phyloP scores from a whole-genome alignment of 2,797 vertebrate genomes.

The Enteromius anoplus region DNA sequence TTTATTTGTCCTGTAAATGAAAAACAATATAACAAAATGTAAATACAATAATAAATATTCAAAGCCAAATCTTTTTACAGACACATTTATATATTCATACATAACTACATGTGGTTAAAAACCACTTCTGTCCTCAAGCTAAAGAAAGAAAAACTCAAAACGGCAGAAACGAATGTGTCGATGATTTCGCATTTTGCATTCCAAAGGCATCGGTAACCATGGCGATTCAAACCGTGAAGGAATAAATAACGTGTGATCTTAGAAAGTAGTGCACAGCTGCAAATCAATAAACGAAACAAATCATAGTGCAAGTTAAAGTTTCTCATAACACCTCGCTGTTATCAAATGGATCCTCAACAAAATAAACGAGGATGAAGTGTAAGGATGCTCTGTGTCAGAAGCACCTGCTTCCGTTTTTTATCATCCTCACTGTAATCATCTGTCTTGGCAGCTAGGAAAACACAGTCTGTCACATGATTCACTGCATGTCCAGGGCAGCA shows the following conservation, averaged over 20 bases:
- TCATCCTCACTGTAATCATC: conserved; percentile 34
- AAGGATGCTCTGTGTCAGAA: conserved; percentile 71
- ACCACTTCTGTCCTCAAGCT: conserved; percentile 85
- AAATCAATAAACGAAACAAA: conserved; percentile 82
- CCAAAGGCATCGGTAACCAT: conserved; percentile 95
- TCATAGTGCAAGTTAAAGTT: conserved; percentile 89
- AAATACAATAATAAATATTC: conserved; percentile 97
- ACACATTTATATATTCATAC: conserved; percentile 76
- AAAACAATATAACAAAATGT: conserved; percentile 80
- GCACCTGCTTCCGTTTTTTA: conserved; percentile 70
- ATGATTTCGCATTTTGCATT: conserved; percentile 85
- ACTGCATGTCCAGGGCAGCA: conserved; percentile 76
- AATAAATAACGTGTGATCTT: conserved; percentile 94
- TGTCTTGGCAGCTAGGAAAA: conserved; percentile 70
- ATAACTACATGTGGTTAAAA: conserved; percentile 79
- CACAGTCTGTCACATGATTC: conserved; percentile 76
- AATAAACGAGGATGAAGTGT: conserved; percentile 70
- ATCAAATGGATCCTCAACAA: conserved; percentile 73
- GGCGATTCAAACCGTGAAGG: conserved; percentile 88
- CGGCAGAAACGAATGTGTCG: conserved; percentile 79
- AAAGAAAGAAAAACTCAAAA: conserved; percentile 81
- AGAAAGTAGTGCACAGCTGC: conserved; percentile 96
- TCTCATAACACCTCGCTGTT: conserved; percentile 69
- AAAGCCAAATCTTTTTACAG: conserved; percentile 86
- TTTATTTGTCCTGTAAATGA: conserved; percentile 75